Conservation (phyloP, 2,888 invertebrate genomes). For the Cylindroiulus punctatus region DNA sequence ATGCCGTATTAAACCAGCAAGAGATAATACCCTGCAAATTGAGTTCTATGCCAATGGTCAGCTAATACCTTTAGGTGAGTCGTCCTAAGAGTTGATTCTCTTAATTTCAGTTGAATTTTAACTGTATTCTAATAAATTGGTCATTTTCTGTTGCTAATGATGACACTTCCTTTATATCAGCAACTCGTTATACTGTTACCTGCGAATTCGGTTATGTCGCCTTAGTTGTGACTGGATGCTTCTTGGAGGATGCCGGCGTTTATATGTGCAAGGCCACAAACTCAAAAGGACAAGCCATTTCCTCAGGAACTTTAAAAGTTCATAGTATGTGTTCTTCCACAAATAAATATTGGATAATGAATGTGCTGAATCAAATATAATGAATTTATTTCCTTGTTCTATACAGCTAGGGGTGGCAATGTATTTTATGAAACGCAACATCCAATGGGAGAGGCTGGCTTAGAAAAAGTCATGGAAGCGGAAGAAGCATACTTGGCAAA, state of each 20-base stretch:
- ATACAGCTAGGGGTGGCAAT: constrained; percentile 60
- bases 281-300: constrained; percentile 87
- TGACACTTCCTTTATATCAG: constrained; percentile 66
- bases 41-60: constrained; percentile 95
- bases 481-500: constrained; percentile 83
- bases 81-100: constrained; percentile 53
- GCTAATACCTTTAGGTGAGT: constrained; percentile 74
- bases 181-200: constrained; percentile 88
- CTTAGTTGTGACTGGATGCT: constrained; percentile 85
- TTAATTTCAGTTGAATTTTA: background rate
- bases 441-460: constrained; percentile 90
- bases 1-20: constrained; percentile 90
- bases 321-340: constrained; percentile 71
- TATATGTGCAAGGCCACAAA: constrained; percentile 91
- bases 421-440: constrained; percentile 83
- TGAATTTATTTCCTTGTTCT: background rate
- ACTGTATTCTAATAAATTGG: constrained; percentile 61
- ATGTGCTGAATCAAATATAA: background rate
- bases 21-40: constrained; percentile 88
- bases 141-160: background rate
- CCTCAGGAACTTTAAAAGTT: constrained; percentile 87
- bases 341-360: background rate
- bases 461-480: constrained; percentile 88
- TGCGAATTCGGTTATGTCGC: constrained; percentile 97
- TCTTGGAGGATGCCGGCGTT: constrained; percentile 91